Base-by-base conservation (phyloP, 2,888 invertebrate species). In the Patella ulyssiponensis region DNA sequence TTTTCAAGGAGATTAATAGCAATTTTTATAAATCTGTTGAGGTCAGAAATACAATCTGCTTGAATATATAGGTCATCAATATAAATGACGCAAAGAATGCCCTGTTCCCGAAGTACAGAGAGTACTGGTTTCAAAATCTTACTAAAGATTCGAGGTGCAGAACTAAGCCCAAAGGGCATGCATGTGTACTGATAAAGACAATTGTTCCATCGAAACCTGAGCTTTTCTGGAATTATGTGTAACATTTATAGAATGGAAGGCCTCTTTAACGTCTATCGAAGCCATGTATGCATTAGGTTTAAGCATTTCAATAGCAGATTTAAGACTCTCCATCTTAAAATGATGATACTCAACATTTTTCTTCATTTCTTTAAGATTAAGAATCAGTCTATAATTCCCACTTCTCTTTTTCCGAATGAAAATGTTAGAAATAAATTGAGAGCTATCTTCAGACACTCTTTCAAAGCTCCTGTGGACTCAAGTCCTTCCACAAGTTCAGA, bases 101-200 rank as follows among this genome's bases (percentile, higher is more conserved):
- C 64, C 15, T 64, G 64, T 64, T 64, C 64, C 12, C 64, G n/a
- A 20, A 64, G 20, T 17, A 20, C 9, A 17, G 2, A 17, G 20
- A 58, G 64, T 11, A 20, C 64, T 20, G 20, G 64, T 64, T 64
- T 64, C 64, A 7, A 14, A 23, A 64, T 64, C 20, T 64, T 56
- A 17, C 0, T 56, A n/a, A 56, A 56, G 14, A 56, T 56, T 56
- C 56, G 14, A 14, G 56, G 56, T 14, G 56, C 56, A 14, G 72
- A 78, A 7, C 44, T 17, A 14, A 79, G 71, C 27, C 78, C 80
- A 56, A 79, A 79, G 2, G 78, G 78, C 17, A 33, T 64, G 23
- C 77, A 72, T 69, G 51, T 75, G 44, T 64, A 80, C 58, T 58
- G 54, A 58, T 77, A 81, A 33, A n/a, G 33, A 44, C 75, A 33